phyloP scores from a whole-genome alignment of 2,113 vertebrate genomes.

The Isurus oxyrinchus region DNA sequence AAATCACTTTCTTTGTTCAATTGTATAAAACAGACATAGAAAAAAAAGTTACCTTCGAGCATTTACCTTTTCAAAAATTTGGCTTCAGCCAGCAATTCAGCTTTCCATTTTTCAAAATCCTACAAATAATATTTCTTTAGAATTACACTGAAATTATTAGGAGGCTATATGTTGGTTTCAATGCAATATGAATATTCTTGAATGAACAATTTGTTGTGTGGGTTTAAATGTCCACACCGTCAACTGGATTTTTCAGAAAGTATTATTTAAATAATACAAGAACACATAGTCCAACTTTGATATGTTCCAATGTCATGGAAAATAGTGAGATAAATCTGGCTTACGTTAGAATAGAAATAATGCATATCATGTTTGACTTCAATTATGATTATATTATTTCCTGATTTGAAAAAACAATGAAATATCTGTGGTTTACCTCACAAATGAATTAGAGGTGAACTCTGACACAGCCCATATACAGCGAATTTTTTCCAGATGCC shows the following conservation, averaged over 20 bases:
- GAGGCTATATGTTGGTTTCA: neutral
- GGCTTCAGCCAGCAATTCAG: neutral
- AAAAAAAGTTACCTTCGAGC: neutral
- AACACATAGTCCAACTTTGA: neutral
- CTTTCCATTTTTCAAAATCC: neutral
- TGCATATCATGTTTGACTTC: conserved; percentile 21
- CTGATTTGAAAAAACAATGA: conserved; percentile 24
- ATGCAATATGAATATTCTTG: too few species aligned
- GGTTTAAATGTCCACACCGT: neutral
- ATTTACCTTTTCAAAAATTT: neutral
- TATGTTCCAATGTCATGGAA: neutral
- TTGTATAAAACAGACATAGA: neutral
- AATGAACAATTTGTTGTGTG: neutral
- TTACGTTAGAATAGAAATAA: conserved; percentile 16
- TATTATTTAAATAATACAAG: neutral
- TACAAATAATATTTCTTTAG: neutral
- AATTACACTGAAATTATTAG: neutral
- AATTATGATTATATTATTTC: conserved; percentile 28
- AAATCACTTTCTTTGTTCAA: neutral
- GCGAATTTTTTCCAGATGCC: conserved; percentile 24
- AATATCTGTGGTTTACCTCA: conserved; percentile 28
- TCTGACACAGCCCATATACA: neutral
- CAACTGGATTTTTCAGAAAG: neutral
- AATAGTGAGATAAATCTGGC: conserved; percentile 13
- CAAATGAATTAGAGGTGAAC: conserved; percentile 25